phyloP scores from a whole-genome alignment of 2,888 invertebrate species.

The Drosophila subquinaria region DNA sequence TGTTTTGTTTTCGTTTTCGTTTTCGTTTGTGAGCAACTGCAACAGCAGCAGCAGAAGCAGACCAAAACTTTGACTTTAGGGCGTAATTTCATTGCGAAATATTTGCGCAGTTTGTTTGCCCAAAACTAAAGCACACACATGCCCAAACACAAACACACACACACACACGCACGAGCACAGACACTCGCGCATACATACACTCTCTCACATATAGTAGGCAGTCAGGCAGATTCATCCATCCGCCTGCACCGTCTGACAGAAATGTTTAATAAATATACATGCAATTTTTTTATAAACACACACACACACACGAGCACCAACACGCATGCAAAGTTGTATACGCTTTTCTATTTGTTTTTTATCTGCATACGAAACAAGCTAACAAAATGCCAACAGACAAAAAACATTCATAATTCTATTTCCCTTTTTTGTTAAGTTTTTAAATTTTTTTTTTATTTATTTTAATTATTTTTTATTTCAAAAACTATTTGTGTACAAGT shows the following conservation, averaged over 20 bases:
- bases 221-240: constrained; percentile 19
- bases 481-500: constrained; percentile 64
- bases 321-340: not conserved
- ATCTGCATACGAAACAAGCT: constrained; percentile 19
- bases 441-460: constrained; percentile 15
- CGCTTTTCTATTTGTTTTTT: constrained; percentile 36
- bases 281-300: constrained; percentile 17
- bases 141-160: constrained; percentile 32
- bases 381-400: constrained; percentile 39
- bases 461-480: constrained; percentile 5
- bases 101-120: constrained; percentile 65
- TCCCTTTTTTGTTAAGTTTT: constrained; percentile 6
- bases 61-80: constrained; percentile 75
- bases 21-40: constrained; percentile 41
- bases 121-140: constrained; percentile 49
- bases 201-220: constrained; percentile 18
- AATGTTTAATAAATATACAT: constrained; percentile 74
- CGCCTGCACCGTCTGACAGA: constrained; percentile 29
- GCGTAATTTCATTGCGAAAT: constrained; percentile 77
- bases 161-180: constrained; percentile 25
- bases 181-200: constrained; percentile 14
- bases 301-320: not conserved
- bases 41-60: constrained; percentile 18
- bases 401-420: constrained; percentile 68
- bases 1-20: constrained; percentile 44